Base-by-base conservation (phyloP, 53 echinoderm and acorn worm genomes). In the Mesocentrotus franciscanus region DNA sequence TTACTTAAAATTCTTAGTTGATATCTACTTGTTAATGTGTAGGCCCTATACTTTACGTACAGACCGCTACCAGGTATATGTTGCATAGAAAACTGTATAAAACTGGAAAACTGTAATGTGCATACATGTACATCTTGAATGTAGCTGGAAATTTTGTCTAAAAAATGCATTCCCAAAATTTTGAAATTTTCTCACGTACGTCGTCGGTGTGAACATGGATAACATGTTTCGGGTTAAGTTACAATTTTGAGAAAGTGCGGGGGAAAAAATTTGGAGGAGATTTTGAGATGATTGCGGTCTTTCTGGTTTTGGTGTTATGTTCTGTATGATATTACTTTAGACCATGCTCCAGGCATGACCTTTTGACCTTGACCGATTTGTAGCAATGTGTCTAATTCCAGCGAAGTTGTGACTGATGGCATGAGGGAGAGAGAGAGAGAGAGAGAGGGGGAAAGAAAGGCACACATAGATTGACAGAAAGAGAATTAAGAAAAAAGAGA, bases 331-430 rank as follows among this genome's bases (percentile, higher is more conserved):
- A 81, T 81, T 81, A 42, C 81, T 81, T 49, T 81, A 32, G 34
- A 81, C 36, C 42, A 4, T 81, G 81, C 81, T 81, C 9, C 9
- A 17, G 42, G 81, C 81, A 20, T 81, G 81, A 81, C 81, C 81
- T 81, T 81, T 30, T 81, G 81, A 81, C 36, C 81, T 42, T 17
- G 81, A 81, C 81, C 81, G 81, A 81, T 81, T 81, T 81, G 81
- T 81, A 81, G 81, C 81, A 81, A 81, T 81, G 81, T 81, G 81
- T 81, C 81, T 22, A 17, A 36, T 81, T 81, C 42, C 81, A 81
- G 42, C 42, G 42, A 36, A 81, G 30, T 33, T 15, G 17, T 81
- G 81, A 39, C 22, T 78, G 34, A 33, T 78, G 78, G 12, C 4
- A 9, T 26, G 76, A 12, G 0, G 8, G 79, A 5, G 90, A 32